Conservation (phyloP, 2,888 invertebrate genomes). For the Calliphora vomitoria region DNA sequence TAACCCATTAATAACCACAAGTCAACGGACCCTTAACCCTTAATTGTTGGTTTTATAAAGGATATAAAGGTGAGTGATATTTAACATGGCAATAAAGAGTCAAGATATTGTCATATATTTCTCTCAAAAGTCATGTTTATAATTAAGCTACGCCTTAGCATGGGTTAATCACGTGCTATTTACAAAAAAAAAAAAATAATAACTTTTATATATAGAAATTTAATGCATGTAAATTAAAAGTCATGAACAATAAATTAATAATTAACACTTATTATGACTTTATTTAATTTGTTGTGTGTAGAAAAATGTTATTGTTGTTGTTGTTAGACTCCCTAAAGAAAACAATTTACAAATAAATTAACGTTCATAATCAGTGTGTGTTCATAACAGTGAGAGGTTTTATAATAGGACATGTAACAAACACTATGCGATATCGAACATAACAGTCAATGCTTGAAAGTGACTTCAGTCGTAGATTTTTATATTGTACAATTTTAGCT, state of each 20-base stretch:
- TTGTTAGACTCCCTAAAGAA: constrained; percentile 10
- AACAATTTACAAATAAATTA: constrained; percentile 14
- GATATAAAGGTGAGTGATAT: not conserved
- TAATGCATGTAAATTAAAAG: constrained; percentile 56
- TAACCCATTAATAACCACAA: not conserved
- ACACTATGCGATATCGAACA: no score
- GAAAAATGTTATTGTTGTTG: not conserved
- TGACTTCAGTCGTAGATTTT: no score
- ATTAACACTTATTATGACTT: constrained; percentile 62
- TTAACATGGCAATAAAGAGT: not conserved
- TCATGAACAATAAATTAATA: constrained; percentile 68
- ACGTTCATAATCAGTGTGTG: not conserved
- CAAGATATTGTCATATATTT: no score
- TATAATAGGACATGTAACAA: not conserved
- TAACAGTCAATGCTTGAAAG: no score
- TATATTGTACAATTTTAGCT: no score
- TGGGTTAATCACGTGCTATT: constrained; percentile 59
- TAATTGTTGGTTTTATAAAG: not conserved
- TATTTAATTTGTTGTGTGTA: constrained; percentile 8
- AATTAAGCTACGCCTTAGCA: not conserved
- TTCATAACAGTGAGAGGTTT: not conserved
- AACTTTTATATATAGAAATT: not conserved
- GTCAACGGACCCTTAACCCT: not conserved
- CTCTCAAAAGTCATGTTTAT: not conserved
- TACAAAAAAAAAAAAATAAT: not conserved